Base-by-base conservation (phyloP, 2,888 invertebrate genomes). In the Orthonychiurus folsomi region DNA sequence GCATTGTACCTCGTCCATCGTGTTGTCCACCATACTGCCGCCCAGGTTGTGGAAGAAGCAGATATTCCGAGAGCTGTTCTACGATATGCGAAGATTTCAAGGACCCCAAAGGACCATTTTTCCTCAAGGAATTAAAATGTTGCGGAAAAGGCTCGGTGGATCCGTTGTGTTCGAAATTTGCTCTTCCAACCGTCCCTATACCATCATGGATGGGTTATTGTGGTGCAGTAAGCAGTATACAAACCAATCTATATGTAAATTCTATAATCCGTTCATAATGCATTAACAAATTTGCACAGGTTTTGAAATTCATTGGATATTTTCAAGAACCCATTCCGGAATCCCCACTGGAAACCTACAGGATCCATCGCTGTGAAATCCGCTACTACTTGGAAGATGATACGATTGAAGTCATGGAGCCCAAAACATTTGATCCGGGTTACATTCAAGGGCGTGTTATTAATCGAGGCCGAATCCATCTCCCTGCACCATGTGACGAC, bases 371-470 rank as follows among this genome's bases (percentile, higher is more conserved):
- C 73, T 90, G 91, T 1, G 86, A 86, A 69, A 88, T 94, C 63
- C 87, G 85, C 69, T 93, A 88, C 75, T 93, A 85, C 74, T 80
- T 93, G 50, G 93, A 93, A 78, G 93, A 94, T 77, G 92, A 90
- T 18, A 92, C 93, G 1, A 86, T 94, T 70, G 89, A 92, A 79
- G 86, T 94, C 2, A 77, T 81, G 62, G 93, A 93, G 75, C 90
- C 90, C 0, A 82, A 83, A 74, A 83, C 86, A 12, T 83, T 85
- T 61, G 93, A 93, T 75, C 89, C 91, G 73, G 93, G 93, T 1
- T 82, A 90, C 70, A 83, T 86, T 1, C 69, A 69, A 63, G 69
- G 66, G 2, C 55, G 55, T 9, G 9, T 67, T 18, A 67, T 69
- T 48, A 61, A 63, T 1, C 27, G 65, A 48, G 63, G 63, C 25